phyloP scores from a whole-genome alignment of 1,140 invertebrate species.

The Formica exsecta region DNA sequence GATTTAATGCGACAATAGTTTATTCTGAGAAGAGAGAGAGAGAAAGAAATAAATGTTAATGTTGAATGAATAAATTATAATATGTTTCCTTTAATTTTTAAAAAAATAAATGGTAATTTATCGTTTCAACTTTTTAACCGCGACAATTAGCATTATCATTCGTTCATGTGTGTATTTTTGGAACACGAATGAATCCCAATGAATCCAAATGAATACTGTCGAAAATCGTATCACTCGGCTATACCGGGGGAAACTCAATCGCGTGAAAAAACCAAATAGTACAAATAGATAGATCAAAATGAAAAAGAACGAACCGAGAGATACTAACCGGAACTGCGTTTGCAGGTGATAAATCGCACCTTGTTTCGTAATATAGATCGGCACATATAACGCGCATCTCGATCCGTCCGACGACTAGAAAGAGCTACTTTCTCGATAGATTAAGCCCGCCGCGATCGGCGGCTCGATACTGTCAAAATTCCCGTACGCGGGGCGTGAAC shows the following conservation, averaged over 20 bases:
- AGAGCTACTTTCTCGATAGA: constrained; percentile 68
- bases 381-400: constrained; percentile 74
- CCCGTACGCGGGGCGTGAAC: constrained; percentile 71
- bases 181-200: background rate
- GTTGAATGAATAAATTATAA: background rate
- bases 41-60: background rate
- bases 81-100: background rate
- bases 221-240: constrained; percentile 33
- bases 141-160: constrained; percentile 16
- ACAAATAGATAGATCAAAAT: background rate
- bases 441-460: constrained; percentile 62
- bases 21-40: too few species aligned
- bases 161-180: background rate
- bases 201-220: background rate
- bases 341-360: constrained; percentile 77
- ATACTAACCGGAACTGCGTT: background rate
- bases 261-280: constrained; percentile 15
- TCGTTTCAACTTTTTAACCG: background rate
- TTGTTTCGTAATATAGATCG: constrained; percentile 80
- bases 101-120: background rate
- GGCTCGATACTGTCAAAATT: constrained; percentile 76
- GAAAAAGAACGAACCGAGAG: background rate
- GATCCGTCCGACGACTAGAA: constrained; percentile 40
- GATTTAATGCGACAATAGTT: constrained; percentile 14
- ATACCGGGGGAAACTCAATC: constrained; percentile 19